These are phyloP conservation scores for Notamacropus eugenii DNA, from an alignment of 2,797 vertebrate species.

Conservation along the genomic window DNA sequence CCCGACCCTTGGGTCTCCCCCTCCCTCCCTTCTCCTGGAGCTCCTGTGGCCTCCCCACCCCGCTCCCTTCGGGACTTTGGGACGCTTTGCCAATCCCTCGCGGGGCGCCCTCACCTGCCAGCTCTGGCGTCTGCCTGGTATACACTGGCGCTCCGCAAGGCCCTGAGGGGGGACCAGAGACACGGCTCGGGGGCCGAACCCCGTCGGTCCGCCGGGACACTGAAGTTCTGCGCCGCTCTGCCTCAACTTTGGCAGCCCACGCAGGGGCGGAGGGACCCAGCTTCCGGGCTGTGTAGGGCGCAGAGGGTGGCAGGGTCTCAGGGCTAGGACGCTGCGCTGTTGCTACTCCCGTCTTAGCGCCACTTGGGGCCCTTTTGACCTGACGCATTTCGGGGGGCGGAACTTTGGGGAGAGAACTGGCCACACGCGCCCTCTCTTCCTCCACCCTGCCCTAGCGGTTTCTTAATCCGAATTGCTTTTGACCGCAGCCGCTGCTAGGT, in stretches of 20 bases:
- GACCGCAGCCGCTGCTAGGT: background rate
- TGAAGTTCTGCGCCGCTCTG: background rate
- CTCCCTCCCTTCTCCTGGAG: background rate
- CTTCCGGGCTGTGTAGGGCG: background rate
- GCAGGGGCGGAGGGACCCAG: background rate
- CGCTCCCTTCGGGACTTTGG: background rate
- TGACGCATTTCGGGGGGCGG: background rate
- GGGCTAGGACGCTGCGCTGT: background rate
- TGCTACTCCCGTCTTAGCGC: background rate
- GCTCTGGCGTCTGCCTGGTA: background rate
- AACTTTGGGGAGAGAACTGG: background rate
- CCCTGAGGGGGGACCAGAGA: background rate
- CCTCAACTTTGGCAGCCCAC: background rate
- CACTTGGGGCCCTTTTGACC: background rate
- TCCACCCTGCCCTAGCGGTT: background rate
- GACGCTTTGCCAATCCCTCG: background rate
- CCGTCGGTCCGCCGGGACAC: background rate
- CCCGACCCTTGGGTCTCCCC: background rate
- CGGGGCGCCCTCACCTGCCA: background rate
- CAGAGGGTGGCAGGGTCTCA: background rate
- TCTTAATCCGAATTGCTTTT: background rate
- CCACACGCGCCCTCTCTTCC: background rate
- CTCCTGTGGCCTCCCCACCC: background rate
- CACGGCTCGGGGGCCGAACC: background rate
- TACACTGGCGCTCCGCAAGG: background rate